Conservation (phyloP, 2,113 vertebrate genomes). For the Mus pahari region DNA sequence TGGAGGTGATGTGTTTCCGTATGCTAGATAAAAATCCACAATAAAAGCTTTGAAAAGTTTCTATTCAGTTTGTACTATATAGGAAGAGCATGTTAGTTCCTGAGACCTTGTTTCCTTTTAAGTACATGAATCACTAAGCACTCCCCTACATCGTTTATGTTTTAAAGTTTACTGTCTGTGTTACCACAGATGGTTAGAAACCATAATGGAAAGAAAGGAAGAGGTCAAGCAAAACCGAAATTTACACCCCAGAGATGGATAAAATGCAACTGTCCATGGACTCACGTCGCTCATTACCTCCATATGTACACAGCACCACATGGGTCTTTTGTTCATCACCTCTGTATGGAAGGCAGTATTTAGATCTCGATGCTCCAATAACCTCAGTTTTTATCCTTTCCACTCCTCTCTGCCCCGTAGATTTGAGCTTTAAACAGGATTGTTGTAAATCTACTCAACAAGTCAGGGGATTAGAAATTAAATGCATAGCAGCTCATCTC, state of each 20-base stretch:
- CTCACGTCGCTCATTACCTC: neutral
- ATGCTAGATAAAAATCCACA: slow-evolving; percentile 12
- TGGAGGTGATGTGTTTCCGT: neutral
- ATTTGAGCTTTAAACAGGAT: neutral
- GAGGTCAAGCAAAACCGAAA: neutral
- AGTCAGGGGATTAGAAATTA: neutral
- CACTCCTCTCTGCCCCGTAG: neutral
- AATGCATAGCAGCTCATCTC: neutral
- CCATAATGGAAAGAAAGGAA: neutral
- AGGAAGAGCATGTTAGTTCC: slow-evolving; percentile 9
- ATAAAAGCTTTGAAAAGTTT: slow-evolving; percentile 16
- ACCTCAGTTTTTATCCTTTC: neutral
- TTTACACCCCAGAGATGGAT: neutral
- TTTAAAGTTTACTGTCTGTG: neutral
- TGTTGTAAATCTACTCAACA: neutral
- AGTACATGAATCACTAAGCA: neutral
- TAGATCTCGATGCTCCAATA: neutral
- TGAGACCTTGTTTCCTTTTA: neutral
- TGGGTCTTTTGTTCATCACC: neutral
- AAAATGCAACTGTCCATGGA: neutral
- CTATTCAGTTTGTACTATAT: neutral
- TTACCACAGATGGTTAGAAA: slow-evolving; percentile 1
- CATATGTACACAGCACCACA: neutral
- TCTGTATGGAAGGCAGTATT: neutral
- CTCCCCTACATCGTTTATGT: neutral